A percentile compares a stretch with the other conserved stretches of the same genome.
phyloP scores from a whole-genome alignment of 64 coral and sea anemone genomes.

The Montipora efflorescens region DNA sequence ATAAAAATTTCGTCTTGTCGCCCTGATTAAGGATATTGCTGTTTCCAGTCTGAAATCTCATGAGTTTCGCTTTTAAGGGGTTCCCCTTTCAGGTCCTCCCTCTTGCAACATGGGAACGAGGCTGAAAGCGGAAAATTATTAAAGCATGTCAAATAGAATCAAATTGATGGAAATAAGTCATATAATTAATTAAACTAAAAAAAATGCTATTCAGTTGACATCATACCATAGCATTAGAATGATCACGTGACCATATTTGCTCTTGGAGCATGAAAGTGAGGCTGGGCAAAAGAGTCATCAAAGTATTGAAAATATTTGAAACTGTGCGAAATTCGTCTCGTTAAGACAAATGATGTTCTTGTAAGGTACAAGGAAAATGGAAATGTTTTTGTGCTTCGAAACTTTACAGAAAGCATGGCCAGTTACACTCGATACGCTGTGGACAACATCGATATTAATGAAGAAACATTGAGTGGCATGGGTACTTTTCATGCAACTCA shows the following conservation, averaged over 20 bases:
- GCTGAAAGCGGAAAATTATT: not conserved
- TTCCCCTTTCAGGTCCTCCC: not conserved
- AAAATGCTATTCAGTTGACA: not conserved
- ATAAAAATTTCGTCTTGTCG: conserved; percentile 57
- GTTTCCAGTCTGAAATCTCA: conserved; percentile 69
- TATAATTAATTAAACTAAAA: not conserved
- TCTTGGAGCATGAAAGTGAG: not conserved
- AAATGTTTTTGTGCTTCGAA: too few relatives aligned
- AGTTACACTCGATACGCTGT: too few relatives aligned
- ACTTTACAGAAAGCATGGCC: too few relatives aligned
- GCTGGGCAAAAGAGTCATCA: not conserved
- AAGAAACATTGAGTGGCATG: not conserved
- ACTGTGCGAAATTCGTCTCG: too few relatives aligned
- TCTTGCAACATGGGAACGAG: conserved; percentile 16
- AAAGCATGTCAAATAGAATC: not conserved
- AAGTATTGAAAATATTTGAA: too few relatives aligned
- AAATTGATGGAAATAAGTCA: not conserved
- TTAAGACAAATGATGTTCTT: too few relatives aligned
- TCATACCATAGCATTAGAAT: too few relatives aligned
- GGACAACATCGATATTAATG: too few relatives aligned
- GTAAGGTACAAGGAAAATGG: too few relatives aligned
- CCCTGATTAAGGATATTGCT: conserved; percentile 48
- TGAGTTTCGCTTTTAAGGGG: conserved; percentile 27
- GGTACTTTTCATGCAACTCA: too few relatives aligned
- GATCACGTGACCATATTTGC: too few relatives aligned